These are phyloP conservation scores for Drosophila kurseongensis DNA, from an alignment of 1,140 invertebrate genomes.

Conservation along the genomic window DNA sequence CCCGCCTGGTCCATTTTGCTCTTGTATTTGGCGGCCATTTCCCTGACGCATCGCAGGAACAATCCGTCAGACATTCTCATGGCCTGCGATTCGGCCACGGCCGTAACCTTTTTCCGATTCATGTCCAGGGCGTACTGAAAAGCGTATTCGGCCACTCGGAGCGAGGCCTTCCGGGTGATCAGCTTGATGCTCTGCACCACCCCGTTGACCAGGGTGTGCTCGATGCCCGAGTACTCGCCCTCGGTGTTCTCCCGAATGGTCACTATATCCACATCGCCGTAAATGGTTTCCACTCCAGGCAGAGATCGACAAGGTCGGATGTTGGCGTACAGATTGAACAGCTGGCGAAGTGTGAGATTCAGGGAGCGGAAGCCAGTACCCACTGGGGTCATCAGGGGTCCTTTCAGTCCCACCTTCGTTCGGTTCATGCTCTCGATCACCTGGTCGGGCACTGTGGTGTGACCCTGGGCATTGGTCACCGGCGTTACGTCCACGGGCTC, in stretches of 20 bases:
- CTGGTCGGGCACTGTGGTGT: slow-evolving; percentile 96
- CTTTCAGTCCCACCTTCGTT: slow-evolving; percentile 99
- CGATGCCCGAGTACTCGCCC: slow-evolving; percentile 99
- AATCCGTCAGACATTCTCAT: slow-evolving; percentile 99
- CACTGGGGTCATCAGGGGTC: slow-evolving; percentile 98
- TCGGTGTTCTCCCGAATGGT: slow-evolving; percentile 99
- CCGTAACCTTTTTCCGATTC: slow-evolving; percentile 96
- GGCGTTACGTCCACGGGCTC: slow-evolving; percentile 99
- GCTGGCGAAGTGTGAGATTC: slow-evolving; percentile 99
- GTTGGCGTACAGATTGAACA: slow-evolving; percentile 99
- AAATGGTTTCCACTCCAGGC: slow-evolving; percentile 98
- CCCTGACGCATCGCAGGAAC: slow-evolving; percentile 97
- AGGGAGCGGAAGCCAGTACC: slow-evolving; percentile 99
- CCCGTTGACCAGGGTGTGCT: slow-evolving; percentile 99
- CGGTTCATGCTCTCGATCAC: slow-evolving; percentile 99
- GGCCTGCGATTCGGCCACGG: slow-evolving; percentile 99
- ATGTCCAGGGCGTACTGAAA: slow-evolving; percentile 98
- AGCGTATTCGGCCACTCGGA: slow-evolving; percentile 98
- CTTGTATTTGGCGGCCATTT: slow-evolving; percentile 94
- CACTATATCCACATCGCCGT: slow-evolving; percentile 98
- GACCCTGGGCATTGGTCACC: slow-evolving; percentile 96
- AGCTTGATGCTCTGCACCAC: slow-evolving; percentile 99
- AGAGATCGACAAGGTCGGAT: slow-evolving; percentile 98
- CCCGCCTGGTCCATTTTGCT: slow-evolving; percentile 86
- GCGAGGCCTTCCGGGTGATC: slow-evolving; percentile 98